Base-by-base conservation (phyloP, 2,888 invertebrate genomes). In the Sphinx pinastri region DNA sequence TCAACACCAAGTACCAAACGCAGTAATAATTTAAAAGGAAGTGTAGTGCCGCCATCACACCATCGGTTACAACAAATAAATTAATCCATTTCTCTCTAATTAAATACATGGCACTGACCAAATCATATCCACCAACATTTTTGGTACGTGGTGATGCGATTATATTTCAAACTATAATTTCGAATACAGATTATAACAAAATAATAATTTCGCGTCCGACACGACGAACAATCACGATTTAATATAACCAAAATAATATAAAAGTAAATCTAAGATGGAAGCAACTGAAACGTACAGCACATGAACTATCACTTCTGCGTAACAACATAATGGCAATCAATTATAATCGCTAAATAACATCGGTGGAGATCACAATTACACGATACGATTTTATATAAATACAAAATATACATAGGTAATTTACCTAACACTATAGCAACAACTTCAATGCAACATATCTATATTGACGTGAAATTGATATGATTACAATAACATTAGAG, bases 281-380 rank as follows among this genome's bases (percentile, higher is more conserved):
- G 93, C 92, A 91, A 89, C 87, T 85, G 88, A 85, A 69, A 81
- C 77, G 88, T 88, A 87, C 88, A 88, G 87, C 87, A 86, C 86
- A 76, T 59, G 59, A 74, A 75, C 74, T 78, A 83, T 79, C 84
- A 85, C 90, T 88, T 88, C 85, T 87, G 87, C 82, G 79, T 84
- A 86, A 90, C 92, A 90, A 92, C 91, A 82, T 83, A 93, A 94
- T 94, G 94, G 94, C 94, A 94, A 90, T 89, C 84, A 88, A 88
- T 85, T 90, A 70, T 70, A 88, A 92, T 90, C 89, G 92, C 90
- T 94, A 92, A 92, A 88, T 91, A 93, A 93, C 91, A 91, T 94
- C 94, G 94, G 94, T 94, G 94, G 94, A 94, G 94, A 94, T 94
- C 94, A 94, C 91, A 93, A 90, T 89, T 92, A 93, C 90, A 93